A percentile compares a stretch with the other conserved stretches of the same genome.
These are phyloP conservation scores for Psilopogon haemacephalus DNA, from an alignment of 2,113 vertebrate genomes.

Conservation along the genomic window DNA sequence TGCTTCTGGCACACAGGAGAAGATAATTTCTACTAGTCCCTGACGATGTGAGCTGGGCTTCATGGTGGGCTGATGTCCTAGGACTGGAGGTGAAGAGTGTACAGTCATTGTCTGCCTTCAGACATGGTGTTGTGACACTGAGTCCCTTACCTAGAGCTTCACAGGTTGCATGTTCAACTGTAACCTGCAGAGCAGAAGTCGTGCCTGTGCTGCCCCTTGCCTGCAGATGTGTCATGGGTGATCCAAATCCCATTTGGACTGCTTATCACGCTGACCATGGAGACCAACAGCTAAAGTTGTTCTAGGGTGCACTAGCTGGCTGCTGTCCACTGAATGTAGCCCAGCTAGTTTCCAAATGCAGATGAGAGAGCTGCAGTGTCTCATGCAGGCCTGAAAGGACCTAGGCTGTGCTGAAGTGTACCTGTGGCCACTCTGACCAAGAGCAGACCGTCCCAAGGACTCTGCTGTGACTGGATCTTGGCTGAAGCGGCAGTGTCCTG, in stretches of 20 bases:
- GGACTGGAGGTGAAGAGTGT: background rate
- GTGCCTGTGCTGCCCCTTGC: background rate
- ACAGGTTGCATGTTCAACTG: rapidly evolving
- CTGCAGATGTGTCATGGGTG: rapidly evolving
- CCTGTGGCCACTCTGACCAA: background rate
- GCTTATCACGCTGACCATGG: rapidly evolving
- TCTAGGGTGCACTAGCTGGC: background rate
- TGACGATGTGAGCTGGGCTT: background rate
- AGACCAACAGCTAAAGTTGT: background rate
- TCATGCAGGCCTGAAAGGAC: rapidly evolving
- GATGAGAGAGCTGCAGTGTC: background rate
- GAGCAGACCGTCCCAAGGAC: background rate
- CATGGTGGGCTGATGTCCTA: rapidly evolving
- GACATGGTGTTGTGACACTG: rapidly evolving
- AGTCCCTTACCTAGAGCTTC: background rate
- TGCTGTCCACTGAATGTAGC: background rate
- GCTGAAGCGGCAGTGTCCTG: background rate
- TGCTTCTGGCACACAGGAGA: background rate
- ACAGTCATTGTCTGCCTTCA: rapidly evolving
- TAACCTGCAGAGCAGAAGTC: background rate
- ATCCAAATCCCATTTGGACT: background rate
- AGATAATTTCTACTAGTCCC: background rate
- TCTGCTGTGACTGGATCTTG: background rate
- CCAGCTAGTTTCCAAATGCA: background rate
- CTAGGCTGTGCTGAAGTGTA: rapidly evolving